Evolutionary conservation across 2,888 invertebrate species (phyloP), one percentile per base, ranked within the genome.

Genomic region (Helicoverpa assulta): DNA sequence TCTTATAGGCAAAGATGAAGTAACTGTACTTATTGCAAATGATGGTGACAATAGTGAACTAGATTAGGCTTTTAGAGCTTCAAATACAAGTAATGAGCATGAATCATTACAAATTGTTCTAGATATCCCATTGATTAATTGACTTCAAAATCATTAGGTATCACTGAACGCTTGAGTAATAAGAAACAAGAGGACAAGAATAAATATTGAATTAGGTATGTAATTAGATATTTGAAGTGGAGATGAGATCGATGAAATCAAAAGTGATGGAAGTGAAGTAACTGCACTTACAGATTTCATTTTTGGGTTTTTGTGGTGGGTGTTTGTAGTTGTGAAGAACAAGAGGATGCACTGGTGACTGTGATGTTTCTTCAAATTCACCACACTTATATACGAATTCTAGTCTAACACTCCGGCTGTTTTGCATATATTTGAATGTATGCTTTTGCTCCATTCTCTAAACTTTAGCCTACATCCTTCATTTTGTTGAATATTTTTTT

Each of bases 241-340:
- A 21, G 6, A 26, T 43, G 8, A 33, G n/a, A 4, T 0, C 29
- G 53, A 51, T 51, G 4, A 29, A 40, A 40, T 21, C 4, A 18
- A 26, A 58, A 61, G 40, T 57, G 8, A 51, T 53, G 40, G 26
- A 16, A n/a, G 14, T 50, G 5, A 76, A 69, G 71, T 58, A 67
- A 37, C 67, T 33, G 33, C 10, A 93, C 93, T 93, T 86, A 93
- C 93, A 80, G 88, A 90, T 91, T 92, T 92, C 93, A 93, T 93
- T 82, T 89, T 91, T 75, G 70, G 60, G 67, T 83, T 77, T 73
- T 78, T 59, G 73, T 74, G 83, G 81, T 81, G 85, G 83, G 74
- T 80, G 67, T 71, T 78, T 58, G 74, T 74, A 0, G 70, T 58
- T 56, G 65, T 56, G 12, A 70, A 66, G 83, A 84, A 76, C 86